phyloP scores from a whole-genome alignment of 2,113 vertebrate species.

The Balaenoptera acutorostrata region DNA sequence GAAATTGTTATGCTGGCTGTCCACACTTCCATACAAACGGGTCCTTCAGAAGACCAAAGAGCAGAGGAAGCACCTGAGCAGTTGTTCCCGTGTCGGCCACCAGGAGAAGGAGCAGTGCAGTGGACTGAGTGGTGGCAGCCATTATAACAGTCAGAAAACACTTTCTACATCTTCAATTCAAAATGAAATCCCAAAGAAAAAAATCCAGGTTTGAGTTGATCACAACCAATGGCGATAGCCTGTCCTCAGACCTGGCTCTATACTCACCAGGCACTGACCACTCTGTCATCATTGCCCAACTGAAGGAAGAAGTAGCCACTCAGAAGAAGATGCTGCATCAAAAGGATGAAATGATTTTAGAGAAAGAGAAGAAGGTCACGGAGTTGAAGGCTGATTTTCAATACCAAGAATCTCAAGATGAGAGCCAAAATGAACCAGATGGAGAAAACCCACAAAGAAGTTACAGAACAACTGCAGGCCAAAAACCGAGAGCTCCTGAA shows the following conservation, averaged over 20 bases:
- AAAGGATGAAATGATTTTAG: constrained; percentile 87
- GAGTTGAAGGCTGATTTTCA: constrained; percentile 86
- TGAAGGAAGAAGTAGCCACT: constrained; percentile 86
- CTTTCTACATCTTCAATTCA: no score
- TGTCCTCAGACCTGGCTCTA: constrained; percentile 83
- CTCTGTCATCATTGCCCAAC: constrained; percentile 86
- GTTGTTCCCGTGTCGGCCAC: constrained; percentile 78
- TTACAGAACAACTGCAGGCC: constrained; percentile 86
- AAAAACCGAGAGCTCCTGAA: constrained; percentile 87
- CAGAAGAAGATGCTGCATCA: constrained; percentile 88
- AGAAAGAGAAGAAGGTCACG: constrained; percentile 89
- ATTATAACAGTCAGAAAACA: no score
- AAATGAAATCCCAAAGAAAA: no score
- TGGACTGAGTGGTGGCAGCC: constrained; percentile 71
- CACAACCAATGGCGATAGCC: constrained; percentile 58
- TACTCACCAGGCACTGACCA: constrained; percentile 86
- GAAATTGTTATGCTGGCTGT: constrained; percentile 85
- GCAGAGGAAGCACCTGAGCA: constrained; percentile 82
- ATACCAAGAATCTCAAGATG: constrained; percentile 86
- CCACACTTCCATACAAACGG: constrained; percentile 82
- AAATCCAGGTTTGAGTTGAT: no score
- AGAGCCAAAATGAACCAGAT: constrained; percentile 89
- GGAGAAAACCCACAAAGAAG: constrained; percentile 88
- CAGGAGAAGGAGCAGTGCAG: constrained; percentile 82
- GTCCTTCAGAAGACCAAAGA: constrained; percentile 87